phyloP scores from a whole-genome alignment of 2,113 vertebrate species.

The Cromileptes altivelis region DNA sequence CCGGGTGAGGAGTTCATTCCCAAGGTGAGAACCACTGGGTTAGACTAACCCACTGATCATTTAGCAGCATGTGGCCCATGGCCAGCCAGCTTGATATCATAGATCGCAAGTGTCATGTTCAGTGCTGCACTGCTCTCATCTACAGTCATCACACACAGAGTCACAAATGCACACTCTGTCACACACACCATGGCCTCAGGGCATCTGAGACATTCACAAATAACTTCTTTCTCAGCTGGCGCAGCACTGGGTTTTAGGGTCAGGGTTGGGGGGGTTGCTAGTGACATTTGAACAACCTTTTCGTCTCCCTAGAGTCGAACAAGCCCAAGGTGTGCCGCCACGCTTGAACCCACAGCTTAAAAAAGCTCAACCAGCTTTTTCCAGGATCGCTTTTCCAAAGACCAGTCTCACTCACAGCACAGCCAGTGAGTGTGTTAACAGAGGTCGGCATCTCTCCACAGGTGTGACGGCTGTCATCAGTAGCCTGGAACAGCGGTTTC shows the following conservation, averaged over 20 bases:
- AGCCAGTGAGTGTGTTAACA: constrained; percentile 35
- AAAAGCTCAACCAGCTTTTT: constrained; percentile 70
- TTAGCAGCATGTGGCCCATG: constrained; percentile 38
- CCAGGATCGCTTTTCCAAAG: constrained; percentile 40
- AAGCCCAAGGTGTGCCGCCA: constrained; percentile 66
- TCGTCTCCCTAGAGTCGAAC: constrained; percentile 63
- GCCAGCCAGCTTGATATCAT: constrained; percentile 43
- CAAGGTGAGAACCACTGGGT: constrained; percentile 11
- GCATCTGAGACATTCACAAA: constrained; percentile 72
- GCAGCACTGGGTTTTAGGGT: constrained; percentile 49
- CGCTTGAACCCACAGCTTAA: constrained; percentile 66
- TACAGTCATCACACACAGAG: constrained; percentile 48
- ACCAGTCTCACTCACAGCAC: constrained; percentile 44
- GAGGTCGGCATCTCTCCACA: constrained; percentile 52
- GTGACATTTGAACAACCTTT: constrained; percentile 83
- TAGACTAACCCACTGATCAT: constrained; percentile 29
- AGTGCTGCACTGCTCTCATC: constrained; percentile 50
- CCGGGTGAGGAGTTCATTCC: neutral
- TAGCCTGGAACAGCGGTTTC: constrained; percentile 28
- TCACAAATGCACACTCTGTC: constrained; percentile 42
- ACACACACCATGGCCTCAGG: constrained; percentile 57
- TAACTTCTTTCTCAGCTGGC: constrained; percentile 56
- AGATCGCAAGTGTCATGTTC: constrained; percentile 47
- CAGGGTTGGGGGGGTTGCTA: constrained; percentile 33
- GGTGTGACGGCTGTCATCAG: constrained; percentile 36